Evolutionary conservation across 2,888 invertebrate genomes (phyloP).

Genomic region (Nycteola revayana): DNA sequence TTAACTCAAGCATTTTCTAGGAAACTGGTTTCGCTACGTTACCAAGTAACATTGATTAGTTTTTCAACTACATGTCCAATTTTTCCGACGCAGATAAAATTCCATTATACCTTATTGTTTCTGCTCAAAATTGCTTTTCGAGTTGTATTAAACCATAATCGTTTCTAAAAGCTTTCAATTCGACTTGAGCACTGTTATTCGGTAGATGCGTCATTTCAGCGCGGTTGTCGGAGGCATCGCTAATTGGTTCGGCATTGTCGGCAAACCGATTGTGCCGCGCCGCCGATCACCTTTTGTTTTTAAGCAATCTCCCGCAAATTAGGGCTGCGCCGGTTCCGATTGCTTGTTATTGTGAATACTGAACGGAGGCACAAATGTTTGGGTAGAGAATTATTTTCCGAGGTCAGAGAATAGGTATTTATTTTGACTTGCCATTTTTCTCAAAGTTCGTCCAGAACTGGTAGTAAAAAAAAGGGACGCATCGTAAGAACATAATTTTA

Average conservation of each 20-base stretch:
- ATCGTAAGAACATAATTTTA: no score
- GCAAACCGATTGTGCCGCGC: constrained; percentile 6
- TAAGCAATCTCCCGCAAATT: constrained; percentile 20
- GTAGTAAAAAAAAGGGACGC: no score
- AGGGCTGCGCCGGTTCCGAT: constrained; percentile 7
- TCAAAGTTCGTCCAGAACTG: no score
- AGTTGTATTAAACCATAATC: no score
- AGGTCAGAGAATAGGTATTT: no score
- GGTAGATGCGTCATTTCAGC: constrained; percentile 1
- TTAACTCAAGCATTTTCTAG: no score
- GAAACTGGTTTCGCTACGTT: no score
- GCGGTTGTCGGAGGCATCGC: constrained; percentile 5
- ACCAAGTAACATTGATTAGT: neutral
- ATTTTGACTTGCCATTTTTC: no score
- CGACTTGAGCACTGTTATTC: neutral
- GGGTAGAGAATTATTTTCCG: no score
- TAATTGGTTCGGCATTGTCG: constrained; percentile 18
- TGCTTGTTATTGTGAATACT: constrained; percentile 3
- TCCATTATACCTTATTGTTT: neutral
- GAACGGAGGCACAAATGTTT: constrained; percentile 1
- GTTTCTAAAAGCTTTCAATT: no score
- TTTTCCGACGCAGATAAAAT: neutral
- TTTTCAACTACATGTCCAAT: neutral
- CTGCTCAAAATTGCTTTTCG: neutral
- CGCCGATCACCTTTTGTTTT: constrained; percentile 26